Conservation (phyloP, 2,888 invertebrate genomes). For the Nyleta sp. region DNA sequence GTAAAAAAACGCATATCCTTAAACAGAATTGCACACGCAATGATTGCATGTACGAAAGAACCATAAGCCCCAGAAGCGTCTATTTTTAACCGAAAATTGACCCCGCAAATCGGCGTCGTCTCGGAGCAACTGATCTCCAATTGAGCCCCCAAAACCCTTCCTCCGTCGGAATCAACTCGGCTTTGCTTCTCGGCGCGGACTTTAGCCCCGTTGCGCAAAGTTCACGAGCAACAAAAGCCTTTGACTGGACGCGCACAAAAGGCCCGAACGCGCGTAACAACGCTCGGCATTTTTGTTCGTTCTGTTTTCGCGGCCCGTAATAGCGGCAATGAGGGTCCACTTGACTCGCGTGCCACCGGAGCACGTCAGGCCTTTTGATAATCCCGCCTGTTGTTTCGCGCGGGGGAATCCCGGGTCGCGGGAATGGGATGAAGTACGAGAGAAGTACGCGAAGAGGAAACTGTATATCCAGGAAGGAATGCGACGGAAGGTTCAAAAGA, state of each 20-base stretch:
- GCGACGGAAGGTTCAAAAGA: conserved; percentile 71
- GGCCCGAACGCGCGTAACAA: conserved; percentile 28
- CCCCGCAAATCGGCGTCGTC: too few relatives aligned
- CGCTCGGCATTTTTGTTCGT: conserved; percentile 55
- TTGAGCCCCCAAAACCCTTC: too few relatives aligned
- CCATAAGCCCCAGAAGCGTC: too few relatives aligned
- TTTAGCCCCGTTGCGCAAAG: conserved; percentile 32
- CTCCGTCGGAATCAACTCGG: too few relatives aligned
- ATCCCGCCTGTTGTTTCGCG: conserved; percentile 59
- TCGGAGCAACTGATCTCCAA: too few relatives aligned
- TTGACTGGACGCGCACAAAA: conserved; percentile 36
- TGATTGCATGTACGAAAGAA: too few relatives aligned
- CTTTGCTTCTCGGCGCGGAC: too few relatives aligned
- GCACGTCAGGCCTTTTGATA: conserved; percentile 58
- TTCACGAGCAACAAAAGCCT: conserved; percentile 45
- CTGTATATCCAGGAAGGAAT: conserved; percentile 63
- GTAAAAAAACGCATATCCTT: too few relatives aligned
- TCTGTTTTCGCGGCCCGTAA: conserved; percentile 66
- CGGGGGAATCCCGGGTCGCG: conserved; percentile 56
- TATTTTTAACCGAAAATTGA: too few relatives aligned
- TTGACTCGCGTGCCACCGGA: conserved; percentile 70
- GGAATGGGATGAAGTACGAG: conserved; percentile 36
- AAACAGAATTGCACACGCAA: too few relatives aligned
- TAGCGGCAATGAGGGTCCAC: conserved; percentile 73
- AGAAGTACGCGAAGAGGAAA: conserved; percentile 58